Conservation (phyloP, 2,797 vertebrate species). For the Semotilus atromaculatus region DNA sequence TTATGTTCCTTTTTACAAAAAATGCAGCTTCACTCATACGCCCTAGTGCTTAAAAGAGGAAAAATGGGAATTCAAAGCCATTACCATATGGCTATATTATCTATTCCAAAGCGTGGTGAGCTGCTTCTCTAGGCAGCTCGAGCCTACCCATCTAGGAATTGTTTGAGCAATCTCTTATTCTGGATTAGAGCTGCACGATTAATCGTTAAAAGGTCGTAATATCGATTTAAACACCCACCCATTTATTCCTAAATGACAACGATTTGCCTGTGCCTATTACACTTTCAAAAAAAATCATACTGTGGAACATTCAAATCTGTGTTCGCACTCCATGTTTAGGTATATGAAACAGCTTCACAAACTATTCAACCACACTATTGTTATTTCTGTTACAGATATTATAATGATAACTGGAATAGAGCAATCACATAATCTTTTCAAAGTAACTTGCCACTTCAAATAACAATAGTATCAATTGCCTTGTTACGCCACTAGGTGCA, state of each 20-base stretch:
- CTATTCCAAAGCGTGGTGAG: neutral
- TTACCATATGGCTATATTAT: neutral
- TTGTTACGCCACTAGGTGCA: too few species aligned
- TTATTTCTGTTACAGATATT: too few species aligned
- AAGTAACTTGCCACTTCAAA: too few species aligned
- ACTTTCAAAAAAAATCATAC: neutral
- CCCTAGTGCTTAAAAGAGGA: neutral
- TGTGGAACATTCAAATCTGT: neutral
- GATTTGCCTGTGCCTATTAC: neutral
- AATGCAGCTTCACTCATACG: conserved; percentile 17
- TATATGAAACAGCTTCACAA: too few species aligned
- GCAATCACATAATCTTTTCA: too few species aligned
- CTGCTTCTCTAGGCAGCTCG: neutral
- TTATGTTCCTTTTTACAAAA: conserved; percentile 54
- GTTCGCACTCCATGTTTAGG: neutral
- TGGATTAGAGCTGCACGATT: neutral
- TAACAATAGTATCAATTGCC: too few species aligned
- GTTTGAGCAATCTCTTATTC: neutral
- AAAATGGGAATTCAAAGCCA: neutral
- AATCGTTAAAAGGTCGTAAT: neutral
- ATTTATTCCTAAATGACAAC: neutral
- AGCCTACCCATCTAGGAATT: neutral
- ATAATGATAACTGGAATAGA: too few species aligned
- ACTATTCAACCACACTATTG: neutral
- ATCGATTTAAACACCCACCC: neutral